A percentile compares a stretch with the other conserved stretches of the same genome.
These are phyloP conservation scores for Eulimnadia texana DNA, from an alignment of 1,140 invertebrate genomes.

Conservation along the genomic window DNA sequence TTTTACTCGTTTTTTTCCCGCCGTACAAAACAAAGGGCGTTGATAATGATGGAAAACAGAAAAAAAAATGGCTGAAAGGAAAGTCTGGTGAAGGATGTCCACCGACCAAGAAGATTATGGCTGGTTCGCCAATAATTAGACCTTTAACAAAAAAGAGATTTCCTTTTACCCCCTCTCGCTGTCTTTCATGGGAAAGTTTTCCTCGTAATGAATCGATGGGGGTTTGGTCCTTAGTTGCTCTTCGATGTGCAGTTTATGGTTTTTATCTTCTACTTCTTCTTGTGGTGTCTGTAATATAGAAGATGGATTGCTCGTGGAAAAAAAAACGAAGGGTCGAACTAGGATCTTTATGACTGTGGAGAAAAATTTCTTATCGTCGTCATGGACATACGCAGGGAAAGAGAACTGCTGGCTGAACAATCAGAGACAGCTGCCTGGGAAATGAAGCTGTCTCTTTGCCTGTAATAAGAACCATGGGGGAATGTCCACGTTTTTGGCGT, in stretches of 20 bases:
- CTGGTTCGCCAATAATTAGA: not conserved
- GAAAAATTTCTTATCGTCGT: too few relatives aligned
- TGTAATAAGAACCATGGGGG: too few relatives aligned
- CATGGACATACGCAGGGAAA: too few relatives aligned
- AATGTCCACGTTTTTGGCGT: too few relatives aligned
- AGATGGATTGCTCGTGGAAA: not conserved
- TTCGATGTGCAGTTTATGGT: too few relatives aligned
- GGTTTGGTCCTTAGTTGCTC: not conserved
- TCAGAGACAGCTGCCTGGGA: too few relatives aligned
- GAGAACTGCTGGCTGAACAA: too few relatives aligned
- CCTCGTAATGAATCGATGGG: not conserved
- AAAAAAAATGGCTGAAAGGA: not conserved
- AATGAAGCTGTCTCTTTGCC: too few relatives aligned
- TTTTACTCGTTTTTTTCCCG: not conserved
- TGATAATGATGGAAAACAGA: not conserved
- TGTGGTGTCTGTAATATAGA: too few relatives aligned
- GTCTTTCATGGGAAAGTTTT: too few relatives aligned
- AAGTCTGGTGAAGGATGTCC: not conserved
- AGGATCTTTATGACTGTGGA: not conserved
- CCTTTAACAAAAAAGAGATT: not conserved
- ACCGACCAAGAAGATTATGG: not conserved
- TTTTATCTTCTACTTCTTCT: too few relatives aligned
- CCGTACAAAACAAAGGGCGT: not conserved
- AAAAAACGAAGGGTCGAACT: not conserved
- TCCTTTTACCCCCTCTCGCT: not conserved